Evolutionary conservation across 2,113 vertebrate species (phyloP).

Genomic region (Amblyornis subalaris): DNA sequence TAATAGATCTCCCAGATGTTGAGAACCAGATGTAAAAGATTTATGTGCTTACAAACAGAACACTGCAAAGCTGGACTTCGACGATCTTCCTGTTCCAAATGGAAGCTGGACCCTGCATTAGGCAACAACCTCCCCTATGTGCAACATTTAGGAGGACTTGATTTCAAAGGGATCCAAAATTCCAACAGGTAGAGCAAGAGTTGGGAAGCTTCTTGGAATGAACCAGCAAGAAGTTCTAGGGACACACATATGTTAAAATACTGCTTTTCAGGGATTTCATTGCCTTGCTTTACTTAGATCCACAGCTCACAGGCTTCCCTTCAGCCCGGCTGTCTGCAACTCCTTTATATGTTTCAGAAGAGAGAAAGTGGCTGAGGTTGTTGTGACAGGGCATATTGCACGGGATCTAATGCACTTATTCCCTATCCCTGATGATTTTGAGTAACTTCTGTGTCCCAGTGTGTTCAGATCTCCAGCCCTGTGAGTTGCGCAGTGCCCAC

Average conservation of each 20-base stretch:
- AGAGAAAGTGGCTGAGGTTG: neutral
- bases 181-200: neutral
- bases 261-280: neutral
- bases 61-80: neutral
- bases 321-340: neutral
- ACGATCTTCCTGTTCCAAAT: neutral
- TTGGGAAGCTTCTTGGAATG: neutral
- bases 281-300: neutral
- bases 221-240: neutral
- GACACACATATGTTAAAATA: neutral
- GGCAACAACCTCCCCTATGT: neutral
- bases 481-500: neutral
- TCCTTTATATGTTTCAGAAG: neutral
- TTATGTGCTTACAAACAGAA: neutral
- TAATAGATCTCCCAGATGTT: neutral
- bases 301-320: neutral
- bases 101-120: fast-evolving
- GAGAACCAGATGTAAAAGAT: neutral
- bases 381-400: neutral
- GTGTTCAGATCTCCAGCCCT: neutral
- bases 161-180: neutral
- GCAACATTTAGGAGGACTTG: neutral
- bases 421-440: neutral
- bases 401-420: neutral
- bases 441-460: neutral